Base-by-base conservation (phyloP, 2,797 vertebrate genomes). In the Peromyscus melanophrys region DNA sequence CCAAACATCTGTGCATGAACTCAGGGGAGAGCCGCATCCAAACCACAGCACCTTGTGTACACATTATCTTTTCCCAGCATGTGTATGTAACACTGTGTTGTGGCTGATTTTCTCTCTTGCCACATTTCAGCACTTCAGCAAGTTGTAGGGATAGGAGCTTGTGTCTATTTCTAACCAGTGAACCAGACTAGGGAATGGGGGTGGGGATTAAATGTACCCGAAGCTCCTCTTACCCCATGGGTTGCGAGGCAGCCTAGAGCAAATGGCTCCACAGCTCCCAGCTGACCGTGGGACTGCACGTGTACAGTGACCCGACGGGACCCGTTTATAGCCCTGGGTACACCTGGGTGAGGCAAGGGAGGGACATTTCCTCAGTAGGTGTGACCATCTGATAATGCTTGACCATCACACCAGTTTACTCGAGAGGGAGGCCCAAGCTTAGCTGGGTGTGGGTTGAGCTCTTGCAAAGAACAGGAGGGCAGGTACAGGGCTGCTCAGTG, bases 221-320 rank as follows among this genome's bases (percentile, higher is more conserved):
- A n/a, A 14, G 12, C 52, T 43, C 8, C 61, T 25, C 12, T 80
- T 17, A 9, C 57, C 19, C 49, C 19, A 6, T 55, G 52, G 43
- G 49, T 12, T 81, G 4, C 17, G 3, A n/a, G 21, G 21, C 67
- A 84, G 46, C 34, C 31, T 8, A 40, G 43, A 91, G 52, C 37
- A 73, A 86, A 40, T 25, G 34, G 19, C 31, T 34, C 25, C 52
- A 23, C 29, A 29, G 67, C 4, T 81, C 69, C 92, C 29, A 2
- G 61, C 0, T 61, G 59, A 65, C 59, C 19, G 1, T 3, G 49
- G 49, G 46, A 14, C 34, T 3, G 6, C 2, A 1, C 4, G 21
- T 59, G 3, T 17, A 4, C 65, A 77, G 29, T 6, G 31, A 61
- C 55, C 25, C 14, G 37, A 1, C 31, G 67, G 67, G 31, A 13